Base-by-base conservation (phyloP, 2,888 invertebrate species). In the Syrista parreyssii region DNA sequence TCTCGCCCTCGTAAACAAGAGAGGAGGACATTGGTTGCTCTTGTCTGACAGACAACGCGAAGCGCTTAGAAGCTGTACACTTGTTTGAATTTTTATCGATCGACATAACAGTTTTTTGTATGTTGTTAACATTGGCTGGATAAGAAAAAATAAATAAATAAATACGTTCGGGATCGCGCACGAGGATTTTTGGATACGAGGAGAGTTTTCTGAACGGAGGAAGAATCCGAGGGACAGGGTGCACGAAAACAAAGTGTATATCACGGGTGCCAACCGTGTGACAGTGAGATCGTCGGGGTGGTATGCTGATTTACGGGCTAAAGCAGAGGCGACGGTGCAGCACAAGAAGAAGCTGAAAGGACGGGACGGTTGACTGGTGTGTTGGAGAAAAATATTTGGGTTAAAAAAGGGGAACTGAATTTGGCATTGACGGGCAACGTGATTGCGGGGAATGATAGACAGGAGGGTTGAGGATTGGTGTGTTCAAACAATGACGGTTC, bases 401-500 rank as follows among this genome's bases (percentile, higher is more conserved):
- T 23, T 12, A 12, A 34, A 34, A 35, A 31, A 11, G 71, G 32
- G 11, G 30, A 12, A 40, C 35, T 1, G 71, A 72, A 40, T 31
- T 31, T 15, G 68, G 35, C 23, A 2, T 35, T 34, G 72, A 55
- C 23, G 55, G 55, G 55, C 2, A 23, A 55, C 55, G 55, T 55
- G 55, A 40, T 33, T 36, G n/a, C 75, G 80, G 81, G 84, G 81
- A 76, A 86, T 86, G 86, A 85, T 86, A 84, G 85, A 86, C 82
- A 85, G 84, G 79, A 84, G 81, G 68, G 84, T 85, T 68, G 83
- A 85, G 55, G 82, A 84, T 81, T 85, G 85, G 85, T 86, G 85
- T 82, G 83, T 84, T 23, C 81, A 85, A 83, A 76, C 76, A 31
- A 93, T 93, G 93, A 93, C 93, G 83, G 93, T 93, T 81, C 93